Base-by-base conservation (phyloP, 2,888 invertebrate genomes). In the Phasia obesa region DNA sequence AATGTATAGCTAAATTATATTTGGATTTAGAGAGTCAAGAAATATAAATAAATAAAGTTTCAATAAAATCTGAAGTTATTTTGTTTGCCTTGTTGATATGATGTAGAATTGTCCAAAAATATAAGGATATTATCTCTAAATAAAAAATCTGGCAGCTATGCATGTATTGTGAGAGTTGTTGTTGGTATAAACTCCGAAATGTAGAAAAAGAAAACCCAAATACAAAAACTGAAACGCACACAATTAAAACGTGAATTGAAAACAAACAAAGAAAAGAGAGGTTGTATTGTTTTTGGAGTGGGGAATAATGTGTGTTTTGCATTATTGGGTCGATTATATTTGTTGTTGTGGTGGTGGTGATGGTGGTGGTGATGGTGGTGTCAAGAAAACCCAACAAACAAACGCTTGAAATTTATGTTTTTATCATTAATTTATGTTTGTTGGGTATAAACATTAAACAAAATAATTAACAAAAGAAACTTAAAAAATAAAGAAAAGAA, bases 161-260 rank as follows among this genome's bases (percentile, higher is more conserved):
- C n/a, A n/a, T n/a, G n/a, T n/a, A n/a, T n/a, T n/a, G n/a, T n/a
- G n/a, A n/a, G n/a, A n/a, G n/a, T 51, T 71, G 35, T 42, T 73
- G 59, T 47, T 69, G 79, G 49, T 71, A 38, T 78, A 38, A 44
- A 51, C 49, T 42, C 31, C 49, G 67, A 21, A 60, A 67, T 49
- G 9, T 11, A 35, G 31, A 17, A 19, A 47, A 57, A 70, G 2
- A 5, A 25, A 73, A 57, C 6, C 17, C 19, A 38, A 19, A 31
- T 15, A 19, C 2, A 35, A 35, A 19, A 7, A 17, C 42, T 42
- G 17, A 6, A 7, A 27, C 19, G 9, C 0, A 47, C 31, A 35
- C n/a, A 35, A 27, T 13, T 11, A 64, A 59, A 57, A 75, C 42
- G 55, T 65, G 57, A 71, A 71, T 75, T 67, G 55, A 81, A 71